Evolutionary conservation across 2,113 vertebrate species (phyloP).

Genomic region (Sinocyclocheilus anophthalmus): DNA sequence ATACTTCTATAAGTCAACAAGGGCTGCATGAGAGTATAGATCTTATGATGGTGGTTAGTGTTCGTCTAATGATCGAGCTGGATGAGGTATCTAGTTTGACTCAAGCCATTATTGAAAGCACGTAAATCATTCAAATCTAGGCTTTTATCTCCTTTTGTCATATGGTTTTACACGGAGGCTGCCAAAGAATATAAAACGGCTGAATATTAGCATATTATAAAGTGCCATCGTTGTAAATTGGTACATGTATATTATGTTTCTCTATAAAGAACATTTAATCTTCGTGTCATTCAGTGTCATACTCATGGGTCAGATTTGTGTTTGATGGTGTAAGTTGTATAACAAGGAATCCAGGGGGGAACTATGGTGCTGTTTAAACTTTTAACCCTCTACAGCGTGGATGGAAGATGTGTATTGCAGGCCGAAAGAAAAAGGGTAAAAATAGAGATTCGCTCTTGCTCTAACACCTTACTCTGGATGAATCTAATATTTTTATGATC

Average conservation of each 20-base stretch:
- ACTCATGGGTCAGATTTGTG: conserved; percentile 11
- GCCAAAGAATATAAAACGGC: conserved; percentile 49
- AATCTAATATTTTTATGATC: not conserved
- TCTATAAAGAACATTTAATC: conserved; percentile 12
- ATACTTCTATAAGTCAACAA: not conserved
- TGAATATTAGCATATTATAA: conserved; percentile 13
- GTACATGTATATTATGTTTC: conserved; percentile 8
- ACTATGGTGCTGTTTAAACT: conserved; percentile 49
- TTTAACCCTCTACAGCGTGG: conserved; percentile 17
- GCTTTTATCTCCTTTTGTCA: not conserved
- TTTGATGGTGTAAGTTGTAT: conserved; percentile 11
- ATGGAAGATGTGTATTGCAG: not conserved
- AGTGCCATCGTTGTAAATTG: conserved; percentile 13
- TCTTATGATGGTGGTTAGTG: conserved; percentile 5
- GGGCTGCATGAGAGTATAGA: conserved; percentile 1
- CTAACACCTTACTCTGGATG: not conserved
- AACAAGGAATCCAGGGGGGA: conserved; percentile 37
- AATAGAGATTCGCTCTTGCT: not conserved
- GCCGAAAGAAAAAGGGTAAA: not conserved
- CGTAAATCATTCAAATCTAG: not conserved
- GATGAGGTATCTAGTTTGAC: not conserved
- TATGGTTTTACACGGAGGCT: conserved; percentile 26
- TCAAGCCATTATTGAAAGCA: not conserved
- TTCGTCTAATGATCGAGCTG: not conserved
- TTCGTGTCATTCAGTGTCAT: conserved; percentile 9